Evolutionary conservation across 1,140 invertebrate genomes (phyloP), one percentile per base, ranked within the genome.

Genomic region (Trypoxylus dichotomus): DNA sequence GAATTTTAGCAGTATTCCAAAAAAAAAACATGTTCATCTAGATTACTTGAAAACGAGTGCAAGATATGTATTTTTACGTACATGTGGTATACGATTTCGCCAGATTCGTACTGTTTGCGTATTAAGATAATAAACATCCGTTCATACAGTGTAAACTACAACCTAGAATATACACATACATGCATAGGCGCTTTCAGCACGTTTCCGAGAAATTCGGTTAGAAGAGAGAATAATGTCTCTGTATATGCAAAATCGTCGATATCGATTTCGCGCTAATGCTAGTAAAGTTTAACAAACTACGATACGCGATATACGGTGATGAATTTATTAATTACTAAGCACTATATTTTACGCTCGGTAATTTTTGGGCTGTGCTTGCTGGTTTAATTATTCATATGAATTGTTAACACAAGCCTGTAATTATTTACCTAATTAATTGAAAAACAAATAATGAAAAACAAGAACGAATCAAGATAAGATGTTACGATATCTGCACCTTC

Each of bases 111-210:
- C 10, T n/a, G 47, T 54, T 54, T 54, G 19, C 19, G 47, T 54
- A 54, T 54, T 54, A n/a, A 54, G 19, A 54, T 54, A 54, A 54
- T 54, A 54, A 54, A 54, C 47, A 54, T 54, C 47, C 47, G 47
- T 54, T 19, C 15, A 19, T 54, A 54, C 15, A 19, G n/a, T 54
- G 7, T 54, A 54, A 54, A 54, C 47, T 54, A 54, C 47, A 54
- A 54, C 47, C 15, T 54, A 54, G 47, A 54, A 54, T 54, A 5
- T 54, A 54, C 19, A 54, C 19, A 19, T 54, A 37, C 32, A 37
- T 37, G 32, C 32, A 37, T 37, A 54, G 19, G 19, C 47, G 47
- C 7, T 54, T 54, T 54, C 47, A 54, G 19, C 47, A 54, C 19
- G 47, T 5, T 54, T 54, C 47, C 47, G 7, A 54, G 47, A 54